Evolutionary conservation across 2,888 invertebrate species (phyloP), one percentile per base, ranked within the genome.

Genomic region (Rhopalosiphum nymphaeae): DNA sequence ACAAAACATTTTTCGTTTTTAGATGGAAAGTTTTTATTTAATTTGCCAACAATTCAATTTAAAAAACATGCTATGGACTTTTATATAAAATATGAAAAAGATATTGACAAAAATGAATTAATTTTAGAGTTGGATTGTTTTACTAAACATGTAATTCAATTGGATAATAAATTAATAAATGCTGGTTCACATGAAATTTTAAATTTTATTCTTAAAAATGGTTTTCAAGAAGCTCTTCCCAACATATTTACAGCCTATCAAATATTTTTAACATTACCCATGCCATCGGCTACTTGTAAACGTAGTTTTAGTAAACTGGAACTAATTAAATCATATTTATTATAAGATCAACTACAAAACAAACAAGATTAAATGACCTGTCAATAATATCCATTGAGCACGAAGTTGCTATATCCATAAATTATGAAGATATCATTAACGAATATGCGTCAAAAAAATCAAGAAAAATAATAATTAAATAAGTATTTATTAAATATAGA

Each of bases 51-150:
- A 46, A 26, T n/a, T 49, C 29, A 86, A 16, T 49, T 86, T 13
- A 86, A 86, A 46, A 49, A 86, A 86, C 46, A 86, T 86, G 46
- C 49, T 16, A 86, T 86, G 29, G 86, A 86, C 46, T 49, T 53
- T n/a, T 46, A 53, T 87, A 49, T 53, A 21, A 87, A 87, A n/a
- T 87, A 87, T n/a, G 53, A 87, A 87, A 87, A n/a, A 87, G 87
- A 87, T 36, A 53, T 87, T n/a, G 53, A 87, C 10, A 87, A 87
- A 86, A 49, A 53, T 36, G n/a, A 87, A 87, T 87, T 49, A 4
- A 87, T 87, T 53, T 87, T 53, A 87, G 49, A 87, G 7, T 36
- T 87, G 16, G n/a, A 87, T 29, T 53, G n/a, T 88, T 56, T 25
- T 46, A 56, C 36, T 42, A 36, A 88, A 88, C 56, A 56, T 88